phyloP scores from a whole-genome alignment of 2,113 vertebrate species.

The Fregata magnificens region DNA sequence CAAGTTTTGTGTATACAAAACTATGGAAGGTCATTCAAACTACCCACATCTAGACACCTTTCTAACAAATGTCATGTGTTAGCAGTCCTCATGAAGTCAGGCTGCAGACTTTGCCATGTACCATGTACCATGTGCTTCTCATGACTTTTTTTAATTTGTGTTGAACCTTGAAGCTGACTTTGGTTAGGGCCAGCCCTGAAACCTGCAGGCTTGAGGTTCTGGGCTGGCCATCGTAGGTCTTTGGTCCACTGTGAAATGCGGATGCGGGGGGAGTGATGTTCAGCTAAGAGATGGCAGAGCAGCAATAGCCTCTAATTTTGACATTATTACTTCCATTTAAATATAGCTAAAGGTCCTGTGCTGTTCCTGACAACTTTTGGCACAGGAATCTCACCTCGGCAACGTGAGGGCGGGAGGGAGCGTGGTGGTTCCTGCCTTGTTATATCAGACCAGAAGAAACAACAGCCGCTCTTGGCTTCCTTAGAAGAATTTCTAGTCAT shows the following conservation, averaged over 20 bases:
- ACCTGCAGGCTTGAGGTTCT: background rate
- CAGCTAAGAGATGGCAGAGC: background rate
- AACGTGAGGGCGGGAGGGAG: background rate
- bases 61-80: background rate
- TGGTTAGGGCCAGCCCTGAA: background rate
- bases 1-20: background rate
- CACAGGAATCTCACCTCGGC: background rate
- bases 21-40: background rate
- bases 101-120: background rate
- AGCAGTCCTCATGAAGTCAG: background rate
- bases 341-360: background rate
- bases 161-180: background rate
- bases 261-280: fast-evolving
- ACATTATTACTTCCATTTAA: background rate
- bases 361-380: background rate
- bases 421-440: background rate
- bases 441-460: background rate
- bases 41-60: background rate
- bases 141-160: background rate
- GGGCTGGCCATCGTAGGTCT: background rate
- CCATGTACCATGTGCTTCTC: background rate
- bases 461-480: background rate
- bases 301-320: background rate
- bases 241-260: background rate
- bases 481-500: background rate